Evolutionary conservation across 1,140 invertebrate genomes (phyloP), one percentile per base, ranked within the genome.

Genomic region (Drosophila neocordata): DNA sequence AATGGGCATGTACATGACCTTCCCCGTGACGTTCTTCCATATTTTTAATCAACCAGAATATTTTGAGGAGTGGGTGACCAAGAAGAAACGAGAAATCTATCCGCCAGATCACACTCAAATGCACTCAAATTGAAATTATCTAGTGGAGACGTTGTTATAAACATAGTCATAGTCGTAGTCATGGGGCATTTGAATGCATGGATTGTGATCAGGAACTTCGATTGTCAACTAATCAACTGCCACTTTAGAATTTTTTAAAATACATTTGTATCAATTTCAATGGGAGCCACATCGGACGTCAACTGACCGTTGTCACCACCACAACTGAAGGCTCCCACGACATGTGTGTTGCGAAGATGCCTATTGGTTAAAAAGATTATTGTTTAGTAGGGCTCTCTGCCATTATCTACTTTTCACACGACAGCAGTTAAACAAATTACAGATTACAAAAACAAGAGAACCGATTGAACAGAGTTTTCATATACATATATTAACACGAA

Each of bases 1-100:
- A 92, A 97, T 98, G 96, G 94, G 94, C 22, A 82, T 97, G 64
- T 98, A 98, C 82, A 95, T 98, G 93, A 92, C 94, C 0, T 98
- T 98, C 91, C 97, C 97, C 0, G 96, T 98, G 4, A 93, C 90
- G 3, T 77, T 96, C 9, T 98, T 98, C 82, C 96, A 97, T 91
- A 94, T 95, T 69, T 97, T 97, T 82, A 97, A 98, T 91, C 96
- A 97, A 82, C 95, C 96, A 5, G 93, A 94, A 51, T 95, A 95
- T 83, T 97, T 96, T 91, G 96, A 97, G 90, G 93, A 96, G 65
- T 96, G 94, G 94, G 94, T 97, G 5, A 95, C 94, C 27, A 93
- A 95, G 67, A 95, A 93, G 38, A 95, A 95, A 81, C 91, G 94
- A 22, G 93, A 96, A 79, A 88, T 95, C 12, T 95, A 94, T 90